Conservation (phyloP, 2,113 vertebrate genomes). For the Heterochromis multidens region DNA sequence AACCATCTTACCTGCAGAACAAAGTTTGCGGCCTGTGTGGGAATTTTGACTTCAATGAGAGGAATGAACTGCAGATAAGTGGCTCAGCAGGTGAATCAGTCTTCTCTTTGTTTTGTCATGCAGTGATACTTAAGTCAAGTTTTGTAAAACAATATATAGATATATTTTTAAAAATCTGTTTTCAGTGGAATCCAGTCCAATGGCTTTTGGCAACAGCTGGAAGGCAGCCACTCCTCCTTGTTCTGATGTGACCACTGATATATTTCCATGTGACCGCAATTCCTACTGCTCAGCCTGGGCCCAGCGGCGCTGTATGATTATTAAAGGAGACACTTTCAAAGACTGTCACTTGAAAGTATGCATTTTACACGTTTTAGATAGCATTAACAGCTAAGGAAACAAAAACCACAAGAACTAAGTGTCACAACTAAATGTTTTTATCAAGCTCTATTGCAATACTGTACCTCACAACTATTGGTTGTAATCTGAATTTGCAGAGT, state of each 20-base stretch:
- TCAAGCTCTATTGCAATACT: neutral
- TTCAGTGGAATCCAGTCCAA: constrained; percentile 39
- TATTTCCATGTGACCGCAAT: constrained; percentile 80
- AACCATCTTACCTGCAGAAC: constrained; percentile 62
- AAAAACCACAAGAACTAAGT: neutral
- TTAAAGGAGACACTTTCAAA: constrained; percentile 74
- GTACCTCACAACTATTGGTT: neutral
- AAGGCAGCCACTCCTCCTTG: constrained; percentile 74
- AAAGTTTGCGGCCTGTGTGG: constrained; percentile 83
- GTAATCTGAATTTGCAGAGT: neutral
- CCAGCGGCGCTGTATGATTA: constrained; percentile 79
- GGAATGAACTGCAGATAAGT: constrained; percentile 79
- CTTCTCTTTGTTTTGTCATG: neutral
- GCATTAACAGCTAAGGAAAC: neutral
- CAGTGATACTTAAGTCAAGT: neutral
- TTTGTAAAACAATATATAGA: no score
- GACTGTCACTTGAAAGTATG: constrained; percentile 79
- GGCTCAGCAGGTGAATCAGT: constrained; percentile 36
- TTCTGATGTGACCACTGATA: constrained; percentile 72
- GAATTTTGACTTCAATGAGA: constrained; percentile 81
- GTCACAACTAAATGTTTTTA: neutral
- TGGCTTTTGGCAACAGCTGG: constrained; percentile 84
- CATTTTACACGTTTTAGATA: neutral
- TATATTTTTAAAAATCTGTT: neutral
- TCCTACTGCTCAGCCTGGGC: constrained; percentile 84